Evolutionary conservation across 2,888 invertebrate species (phyloP), one percentile per base, ranked within the genome.

Genomic region (Ceriagrion tenellum): DNA sequence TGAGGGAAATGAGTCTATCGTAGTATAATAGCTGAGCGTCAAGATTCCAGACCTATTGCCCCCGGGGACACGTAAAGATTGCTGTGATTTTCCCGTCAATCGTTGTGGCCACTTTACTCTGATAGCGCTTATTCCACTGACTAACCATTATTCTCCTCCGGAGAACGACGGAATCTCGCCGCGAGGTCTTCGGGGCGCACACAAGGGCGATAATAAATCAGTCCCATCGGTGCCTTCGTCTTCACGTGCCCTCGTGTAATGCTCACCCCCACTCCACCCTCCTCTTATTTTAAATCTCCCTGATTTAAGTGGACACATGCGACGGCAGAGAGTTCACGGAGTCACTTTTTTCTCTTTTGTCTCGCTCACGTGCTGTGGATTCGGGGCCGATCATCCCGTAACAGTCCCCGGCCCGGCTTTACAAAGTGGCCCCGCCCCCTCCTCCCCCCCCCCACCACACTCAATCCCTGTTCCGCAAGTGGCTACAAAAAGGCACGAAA

Each of bases 391-490:
- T n/a, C 12, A n/a, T 13, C 30, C 30, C 16, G 13, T 35, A 12
- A 6, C 16, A 16, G 81, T 16, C n/a, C 26, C 81, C 13, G 30
- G 30, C 16, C 30, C 35, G 47, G 16, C 18, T 35, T 4, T 2
- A n/a, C n/a, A n/a, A 35, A 81, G 30, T 81, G 81, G 81, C 35
- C 23, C 81, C 30, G 2, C 13, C 4, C 13, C 69, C 47, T 8
- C 47, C 35, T 4, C 81, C 30, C 16, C 13, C 4, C 13, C 69
- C 47, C 47, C 47, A 4, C 47, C 47, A 4, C 47, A 6, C 30
- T 35, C 81, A 81, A 81, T 35, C 81, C 81, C 81, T 13, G 81
- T 81, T 35, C 81, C 81, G 81, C 81, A 81, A 81, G 81, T 30
- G 81, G 35, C n/a, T n/a, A 35, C 69, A 8, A 10, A 35, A 8